These are phyloP conservation scores for Mormyrops boulengeri DNA, from an alignment of 2,797 vertebrate species.

Conservation along the genomic window DNA sequence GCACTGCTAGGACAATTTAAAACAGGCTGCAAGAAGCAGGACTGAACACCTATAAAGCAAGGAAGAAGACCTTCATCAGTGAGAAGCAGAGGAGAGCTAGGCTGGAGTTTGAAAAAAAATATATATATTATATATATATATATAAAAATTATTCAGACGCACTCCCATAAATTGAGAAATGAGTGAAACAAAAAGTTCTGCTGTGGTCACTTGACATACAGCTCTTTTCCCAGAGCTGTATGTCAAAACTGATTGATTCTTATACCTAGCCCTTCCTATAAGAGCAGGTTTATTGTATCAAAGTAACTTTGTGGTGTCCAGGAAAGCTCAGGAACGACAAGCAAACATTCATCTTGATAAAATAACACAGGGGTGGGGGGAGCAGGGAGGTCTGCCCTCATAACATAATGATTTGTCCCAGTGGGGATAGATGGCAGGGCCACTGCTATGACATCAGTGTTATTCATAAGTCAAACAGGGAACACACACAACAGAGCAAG, in stretches of 20 bases:
- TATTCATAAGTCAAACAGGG: background rate
- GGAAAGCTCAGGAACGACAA: background rate
- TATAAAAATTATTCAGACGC: too few relatives aligned
- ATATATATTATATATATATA: too few relatives aligned
- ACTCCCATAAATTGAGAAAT: too few relatives aligned
- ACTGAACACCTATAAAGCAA: too few relatives aligned
- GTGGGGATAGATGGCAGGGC: background rate
- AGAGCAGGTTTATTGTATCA: background rate
- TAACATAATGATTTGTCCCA: background rate
- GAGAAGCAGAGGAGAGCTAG: too few relatives aligned
- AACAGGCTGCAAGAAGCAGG: too few relatives aligned
- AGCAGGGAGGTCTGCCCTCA: background rate
- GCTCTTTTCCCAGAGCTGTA: background rate
- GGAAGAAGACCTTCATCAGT: too few relatives aligned
- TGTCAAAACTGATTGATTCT: background rate
- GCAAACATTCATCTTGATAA: background rate
- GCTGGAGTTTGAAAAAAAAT: too few relatives aligned
- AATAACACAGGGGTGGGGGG: background rate
- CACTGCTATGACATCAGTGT: background rate
- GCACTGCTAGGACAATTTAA: too few relatives aligned
- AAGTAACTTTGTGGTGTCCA: background rate
- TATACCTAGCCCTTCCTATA: background rate
- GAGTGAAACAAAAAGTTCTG: too few relatives aligned
- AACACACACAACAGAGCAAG: background rate
- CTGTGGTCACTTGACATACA: too few relatives aligned